phyloP scores from a whole-genome alignment of 37 sponge, comb jelly and placozoan genomes.

The Halisarca cf. caerulea region DNA sequence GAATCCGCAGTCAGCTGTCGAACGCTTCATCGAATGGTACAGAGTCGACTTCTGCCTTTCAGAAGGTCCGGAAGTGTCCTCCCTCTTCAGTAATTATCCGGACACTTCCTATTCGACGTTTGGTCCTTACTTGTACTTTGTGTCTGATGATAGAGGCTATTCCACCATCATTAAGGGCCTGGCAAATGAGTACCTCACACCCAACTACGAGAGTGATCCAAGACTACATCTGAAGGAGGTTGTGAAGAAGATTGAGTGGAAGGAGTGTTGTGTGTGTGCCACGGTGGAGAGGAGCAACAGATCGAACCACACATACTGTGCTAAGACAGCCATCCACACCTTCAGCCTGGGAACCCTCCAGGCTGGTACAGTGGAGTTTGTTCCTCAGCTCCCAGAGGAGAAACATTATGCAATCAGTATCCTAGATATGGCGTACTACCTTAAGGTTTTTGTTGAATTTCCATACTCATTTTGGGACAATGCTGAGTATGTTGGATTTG shows the following conservation, averaged over 20 bases:
- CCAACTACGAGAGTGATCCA: neutral
- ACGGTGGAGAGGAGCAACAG: neutral
- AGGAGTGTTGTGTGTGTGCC: slow-evolving; percentile 64
- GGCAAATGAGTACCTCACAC: slow-evolving; percentile 19
- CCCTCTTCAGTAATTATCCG: neutral
- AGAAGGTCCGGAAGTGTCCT: slow-evolving; percentile 22
- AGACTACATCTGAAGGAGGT: slow-evolving; percentile 30
- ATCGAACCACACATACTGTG: slow-evolving; percentile 34
- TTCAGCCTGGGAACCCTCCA: slow-evolving; percentile 59
- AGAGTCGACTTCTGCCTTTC: slow-evolving; percentile 21
- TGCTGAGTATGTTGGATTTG: neutral
- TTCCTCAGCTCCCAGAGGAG: slow-evolving; percentile 30
- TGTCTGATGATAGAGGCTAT: slow-evolving; percentile 40
- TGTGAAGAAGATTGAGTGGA: slow-evolving; percentile 44
- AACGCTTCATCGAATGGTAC: slow-evolving; percentile 29
- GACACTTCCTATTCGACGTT: neutral
- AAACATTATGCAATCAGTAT: slow-evolving; percentile 8
- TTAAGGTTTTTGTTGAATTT: slow-evolving; percentile 39
- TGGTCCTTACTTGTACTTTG: slow-evolving; percentile 31
- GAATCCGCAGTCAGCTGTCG: neutral
- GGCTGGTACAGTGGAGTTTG: slow-evolving; percentile 23
- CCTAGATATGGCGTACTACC: slow-evolving; percentile 11
- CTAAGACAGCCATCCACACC: slow-evolving; percentile 34
- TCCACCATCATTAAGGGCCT: neutral
- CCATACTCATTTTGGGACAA: slow-evolving; percentile 35